Conservation (phyloP, 1,140 invertebrate species). For the Zophobas atratus region DNA sequence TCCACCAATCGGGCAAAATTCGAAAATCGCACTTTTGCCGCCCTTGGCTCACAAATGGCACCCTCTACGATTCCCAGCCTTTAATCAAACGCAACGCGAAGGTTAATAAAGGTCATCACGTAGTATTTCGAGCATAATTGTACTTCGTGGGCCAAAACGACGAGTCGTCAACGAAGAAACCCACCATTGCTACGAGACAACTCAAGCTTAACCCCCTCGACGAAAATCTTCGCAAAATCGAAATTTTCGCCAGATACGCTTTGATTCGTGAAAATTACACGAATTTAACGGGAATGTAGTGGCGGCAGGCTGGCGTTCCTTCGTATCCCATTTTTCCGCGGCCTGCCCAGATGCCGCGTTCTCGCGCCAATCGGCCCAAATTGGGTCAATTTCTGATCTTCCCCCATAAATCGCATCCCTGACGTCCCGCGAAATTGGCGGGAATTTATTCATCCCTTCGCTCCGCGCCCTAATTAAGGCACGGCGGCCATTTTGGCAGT, state of each 20-base stretch:
- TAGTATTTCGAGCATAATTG: constrained; percentile 8
- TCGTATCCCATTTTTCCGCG: too few species aligned
- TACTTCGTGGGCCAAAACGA: neutral
- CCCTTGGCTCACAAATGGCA: constrained; percentile 27
- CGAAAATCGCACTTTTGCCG: constrained; percentile 57
- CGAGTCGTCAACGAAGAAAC: too few species aligned
- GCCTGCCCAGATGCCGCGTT: too few species aligned
- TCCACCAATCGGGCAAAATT: constrained; percentile 53
- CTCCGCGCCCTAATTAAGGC: neutral
- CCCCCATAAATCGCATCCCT: neutral
- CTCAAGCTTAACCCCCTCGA: too few species aligned
- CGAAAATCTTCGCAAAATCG: too few species aligned
- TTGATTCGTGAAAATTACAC: too few species aligned
- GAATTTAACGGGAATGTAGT: too few species aligned
- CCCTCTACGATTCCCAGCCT: neutral
- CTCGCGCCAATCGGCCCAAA: neutral
- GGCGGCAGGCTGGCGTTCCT: too few species aligned
- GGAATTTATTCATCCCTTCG: constrained; percentile 10
- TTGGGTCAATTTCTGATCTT: constrained; percentile 9
- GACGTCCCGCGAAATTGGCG: neutral
- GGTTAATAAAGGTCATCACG: constrained; percentile 22
- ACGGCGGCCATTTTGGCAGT: constrained; percentile 23
- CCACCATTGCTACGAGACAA: too few species aligned
- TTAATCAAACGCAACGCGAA: constrained; percentile 6
- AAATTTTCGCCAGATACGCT: too few species aligned